A percentile compares a stretch with the other conserved stretches of the same genome.
Conservation (phyloP, 2,797 vertebrate genomes). For the Serranus cabrilla region DNA sequence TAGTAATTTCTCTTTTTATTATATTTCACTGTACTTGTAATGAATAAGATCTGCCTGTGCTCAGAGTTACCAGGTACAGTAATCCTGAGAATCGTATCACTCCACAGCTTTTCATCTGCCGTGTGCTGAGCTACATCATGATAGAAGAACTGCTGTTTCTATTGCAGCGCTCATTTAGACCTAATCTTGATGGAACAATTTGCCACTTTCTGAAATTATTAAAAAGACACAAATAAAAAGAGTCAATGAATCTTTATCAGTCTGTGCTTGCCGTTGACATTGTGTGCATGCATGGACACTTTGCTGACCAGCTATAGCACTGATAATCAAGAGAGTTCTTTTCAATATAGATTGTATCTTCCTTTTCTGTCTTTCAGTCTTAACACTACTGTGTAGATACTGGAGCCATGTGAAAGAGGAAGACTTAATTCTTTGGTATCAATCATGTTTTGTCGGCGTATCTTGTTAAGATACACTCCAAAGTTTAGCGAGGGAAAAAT, state of each 20-base stretch:
- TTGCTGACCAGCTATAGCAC: neutral
- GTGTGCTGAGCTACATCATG: constrained; percentile 24
- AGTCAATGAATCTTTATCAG: neutral
- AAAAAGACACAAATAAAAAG: neutral
- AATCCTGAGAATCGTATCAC: constrained; percentile 43
- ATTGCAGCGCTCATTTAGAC: neutral
- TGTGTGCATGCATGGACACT: neutral
- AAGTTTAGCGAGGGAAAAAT: too few relatives aligned
- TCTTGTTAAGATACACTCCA: too few relatives aligned
- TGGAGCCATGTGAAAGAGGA: too few relatives aligned
- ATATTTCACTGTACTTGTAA: constrained; percentile 20
- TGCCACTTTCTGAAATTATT: neutral
- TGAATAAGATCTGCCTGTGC: constrained; percentile 31
- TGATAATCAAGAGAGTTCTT: too few relatives aligned
- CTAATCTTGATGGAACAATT: neutral
- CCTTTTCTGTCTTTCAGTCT: too few relatives aligned
- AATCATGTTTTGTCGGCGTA: too few relatives aligned
- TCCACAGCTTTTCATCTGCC: constrained; percentile 31
- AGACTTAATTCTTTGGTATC: too few relatives aligned
- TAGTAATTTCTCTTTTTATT: constrained; percentile 18
- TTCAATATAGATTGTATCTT: too few relatives aligned
- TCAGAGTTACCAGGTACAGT: constrained; percentile 10
- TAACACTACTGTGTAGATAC: too few relatives aligned
- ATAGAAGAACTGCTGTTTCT: constrained; percentile 15
- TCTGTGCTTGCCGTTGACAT: neutral